Evolutionary conservation across 2,888 invertebrate species (phyloP), one percentile per base, ranked within the genome.

Genomic region (Charanyca ferruginea): DNA sequence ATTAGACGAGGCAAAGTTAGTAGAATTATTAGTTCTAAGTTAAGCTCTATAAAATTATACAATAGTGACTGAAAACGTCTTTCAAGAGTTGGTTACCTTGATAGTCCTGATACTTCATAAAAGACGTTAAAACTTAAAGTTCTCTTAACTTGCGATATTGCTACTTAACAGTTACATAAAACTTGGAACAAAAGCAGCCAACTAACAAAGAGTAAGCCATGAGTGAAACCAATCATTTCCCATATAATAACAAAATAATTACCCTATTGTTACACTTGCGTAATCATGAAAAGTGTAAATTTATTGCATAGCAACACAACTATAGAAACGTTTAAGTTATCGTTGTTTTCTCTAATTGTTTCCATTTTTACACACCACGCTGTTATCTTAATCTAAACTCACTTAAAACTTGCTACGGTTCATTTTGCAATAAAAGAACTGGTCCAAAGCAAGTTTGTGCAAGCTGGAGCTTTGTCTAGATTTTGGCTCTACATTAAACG

Each of bases 191-290:
- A 84, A 79, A 75, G 73, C 55, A 28, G 45, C n/a, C 9, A n/a
- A 59, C 48, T 54, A 75, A 75, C 80, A 74, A 78, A 75, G 73
- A 74, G 53, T 62, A 68, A 69, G 73, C 53, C 62, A 60, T 71
- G 71, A 79, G 76, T 72, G 79, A 85, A 83, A 73, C 79, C 78
- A 82, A 83, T 77, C 57, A 77, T 74, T 79, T 83, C 73, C 67
- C 67, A 81, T 73, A 44, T 73, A 71, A 72, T 79, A 77, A 78
- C 71, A 57, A 55, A 77, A 70, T 83, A 79, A 80, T 76, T 76
- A 77, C 51, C 32, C 74, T 54, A 79, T 85, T 84, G 83, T 83
- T 73, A 65, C 55, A 68, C 66, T 78, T 73, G 67, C 63, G 65
- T 66, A 73, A 75, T 61, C 35, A 59, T 65, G 60, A 73, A 75